phyloP scores from a whole-genome alignment of 2,113 vertebrate genomes.

The Psammodynastes pulverulentus region DNA sequence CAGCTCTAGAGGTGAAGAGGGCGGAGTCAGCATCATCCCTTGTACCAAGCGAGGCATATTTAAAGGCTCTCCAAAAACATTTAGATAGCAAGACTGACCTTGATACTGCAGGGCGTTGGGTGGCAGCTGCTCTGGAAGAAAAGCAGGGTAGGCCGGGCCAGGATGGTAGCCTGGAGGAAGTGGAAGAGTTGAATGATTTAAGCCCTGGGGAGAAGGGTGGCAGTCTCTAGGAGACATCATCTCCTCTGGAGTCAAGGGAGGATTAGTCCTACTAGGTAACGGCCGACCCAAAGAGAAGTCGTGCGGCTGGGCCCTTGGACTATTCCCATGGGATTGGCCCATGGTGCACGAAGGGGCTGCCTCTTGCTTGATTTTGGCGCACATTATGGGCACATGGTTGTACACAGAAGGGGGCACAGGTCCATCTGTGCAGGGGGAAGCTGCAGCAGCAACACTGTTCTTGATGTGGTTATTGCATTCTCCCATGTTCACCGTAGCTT shows the following conservation, averaged over 20 bases:
- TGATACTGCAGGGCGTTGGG: conserved; percentile 80
- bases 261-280: conserved; percentile 75
- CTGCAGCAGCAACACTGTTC: conserved; percentile 56
- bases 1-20: conserved; percentile 78
- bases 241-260: conserved; percentile 82
- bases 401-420: conserved; percentile 57
- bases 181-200: conserved; percentile 73
- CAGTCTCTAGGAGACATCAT: conserved; percentile 81
- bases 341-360: conserved; percentile 77
- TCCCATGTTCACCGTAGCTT: conserved; percentile 82
- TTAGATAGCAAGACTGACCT: conserved; percentile 79
- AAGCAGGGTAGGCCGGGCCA: conserved; percentile 76
- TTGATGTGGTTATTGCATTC: conserved; percentile 81
- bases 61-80: conserved; percentile 31
- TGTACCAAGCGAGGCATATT: neutral
- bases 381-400: conserved; percentile 58
- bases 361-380: conserved; percentile 91
- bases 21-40: conserved; percentile 52
- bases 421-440: conserved; percentile 67
- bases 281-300: conserved; percentile 75
- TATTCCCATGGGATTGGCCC: conserved; percentile 70
- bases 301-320: conserved; percentile 74
- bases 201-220: conserved; percentile 66
- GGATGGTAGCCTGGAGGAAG: conserved; percentile 81
- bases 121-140: conserved; percentile 78